These are phyloP conservation scores for Mormyrus hasselquistii DNA, from an alignment of 2,797 vertebrate species.

Conservation along the genomic window DNA sequence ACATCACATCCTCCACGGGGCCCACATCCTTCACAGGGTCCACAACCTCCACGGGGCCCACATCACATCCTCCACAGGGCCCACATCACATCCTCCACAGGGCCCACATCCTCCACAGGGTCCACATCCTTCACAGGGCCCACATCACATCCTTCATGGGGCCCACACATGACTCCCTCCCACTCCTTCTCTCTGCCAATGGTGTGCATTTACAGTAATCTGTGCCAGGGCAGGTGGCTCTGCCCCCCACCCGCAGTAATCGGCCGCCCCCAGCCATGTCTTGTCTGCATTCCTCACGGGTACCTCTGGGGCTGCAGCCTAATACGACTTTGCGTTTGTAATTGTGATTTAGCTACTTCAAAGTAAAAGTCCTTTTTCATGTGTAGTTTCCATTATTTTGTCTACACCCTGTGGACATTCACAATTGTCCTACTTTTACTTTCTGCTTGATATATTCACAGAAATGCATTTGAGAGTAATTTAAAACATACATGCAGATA, in stretches of 20 bases:
- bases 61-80: no score
- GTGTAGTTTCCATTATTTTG: background rate
- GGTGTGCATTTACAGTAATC: background rate
- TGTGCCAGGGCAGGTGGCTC: background rate
- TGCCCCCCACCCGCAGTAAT: background rate
- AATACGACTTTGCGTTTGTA: background rate
- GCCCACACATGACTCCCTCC: background rate
- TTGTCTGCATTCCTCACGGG: background rate
- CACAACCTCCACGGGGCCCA: no score
- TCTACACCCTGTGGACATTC: background rate
- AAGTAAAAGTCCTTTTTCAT: conserved; percentile 1
- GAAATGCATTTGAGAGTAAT: background rate
- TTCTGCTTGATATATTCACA: conserved; percentile 7
- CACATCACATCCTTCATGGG: background rate
- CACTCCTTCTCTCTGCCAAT: background rate
- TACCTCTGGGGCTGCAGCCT: background rate
- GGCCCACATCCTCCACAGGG: no score
- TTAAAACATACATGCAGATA: background rate
- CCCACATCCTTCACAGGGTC: no score
- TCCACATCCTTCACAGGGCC: no score
- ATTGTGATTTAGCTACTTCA: conserved; percentile 1
- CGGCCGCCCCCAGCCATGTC: background rate
- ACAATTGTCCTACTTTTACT: background rate
- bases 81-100: no score
- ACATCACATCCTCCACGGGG: no score